Conservation (phyloP, 2,797 vertebrate species). For the Triplophysa bombifrons region DNA sequence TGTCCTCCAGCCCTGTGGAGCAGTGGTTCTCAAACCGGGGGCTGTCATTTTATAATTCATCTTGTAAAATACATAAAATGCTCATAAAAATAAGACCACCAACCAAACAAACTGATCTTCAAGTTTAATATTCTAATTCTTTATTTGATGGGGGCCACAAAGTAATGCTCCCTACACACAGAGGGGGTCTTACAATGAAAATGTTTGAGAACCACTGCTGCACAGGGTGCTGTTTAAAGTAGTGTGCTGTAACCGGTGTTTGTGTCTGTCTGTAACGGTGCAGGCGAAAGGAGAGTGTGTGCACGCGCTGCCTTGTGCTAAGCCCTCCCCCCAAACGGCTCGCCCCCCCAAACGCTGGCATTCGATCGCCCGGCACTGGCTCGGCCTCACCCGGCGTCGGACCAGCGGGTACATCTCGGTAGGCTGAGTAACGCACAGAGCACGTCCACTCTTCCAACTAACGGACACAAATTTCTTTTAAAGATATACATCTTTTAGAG, state of each 20-base stretch:
- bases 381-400: slow-evolving; percentile 78
- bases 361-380: slow-evolving; percentile 80
- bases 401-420: slow-evolving; percentile 77
- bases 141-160: too few species aligned
- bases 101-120: too few species aligned
- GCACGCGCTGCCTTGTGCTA: slow-evolving; percentile 59
- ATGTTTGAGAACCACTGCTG: too few species aligned
- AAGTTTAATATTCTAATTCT: too few species aligned
- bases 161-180: too few species aligned
- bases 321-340: slow-evolving; percentile 68
- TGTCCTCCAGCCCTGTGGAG: slow-evolving; percentile 22
- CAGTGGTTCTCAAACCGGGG: too few species aligned
- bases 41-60: too few species aligned
- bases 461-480: slow-evolving; percentile 23
- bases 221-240: slow-evolving; percentile 28
- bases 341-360: slow-evolving; percentile 78
- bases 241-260: slow-evolving; percentile 67
- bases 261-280: slow-evolving; percentile 70
- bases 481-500: neutral
- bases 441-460: slow-evolving; percentile 24
- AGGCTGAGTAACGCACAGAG: slow-evolving; percentile 68
- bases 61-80: too few species aligned
- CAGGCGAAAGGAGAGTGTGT: slow-evolving; percentile 73
- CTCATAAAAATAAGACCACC: too few species aligned
- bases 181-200: too few species aligned